Percentiles rank a stretch among this genome's conserved stretches.
These are phyloP conservation scores for Sebastes trivittatus DNA, from an alignment of 2,797 vertebrate genomes.

Conservation along the genomic window DNA sequence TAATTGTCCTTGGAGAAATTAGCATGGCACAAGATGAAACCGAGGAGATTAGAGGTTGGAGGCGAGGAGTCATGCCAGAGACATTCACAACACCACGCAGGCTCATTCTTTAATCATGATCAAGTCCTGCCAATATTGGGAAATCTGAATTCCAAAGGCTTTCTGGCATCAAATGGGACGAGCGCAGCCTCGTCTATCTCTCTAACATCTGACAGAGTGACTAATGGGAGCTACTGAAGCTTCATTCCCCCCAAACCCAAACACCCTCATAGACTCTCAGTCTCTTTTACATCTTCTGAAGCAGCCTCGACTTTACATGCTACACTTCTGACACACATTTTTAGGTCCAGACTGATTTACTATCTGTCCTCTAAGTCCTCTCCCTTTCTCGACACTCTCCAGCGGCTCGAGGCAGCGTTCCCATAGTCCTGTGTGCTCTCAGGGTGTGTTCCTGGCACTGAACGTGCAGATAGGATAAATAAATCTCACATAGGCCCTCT, in stretches of 20 bases:
- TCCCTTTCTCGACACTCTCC: slow-evolving; percentile 35
- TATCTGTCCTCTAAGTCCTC: slow-evolving; percentile 32
- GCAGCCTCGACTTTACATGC: slow-evolving; percentile 2
- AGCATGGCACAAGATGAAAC: slow-evolving; percentile 62
- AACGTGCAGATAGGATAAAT: slow-evolving; percentile 73
- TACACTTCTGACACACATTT: slow-evolving; percentile 36
- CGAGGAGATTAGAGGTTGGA: slow-evolving; percentile 47
- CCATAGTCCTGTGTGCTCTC: slow-evolving; percentile 48
- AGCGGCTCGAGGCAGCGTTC: slow-evolving; percentile 35
- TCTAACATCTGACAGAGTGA: slow-evolving; percentile 63
- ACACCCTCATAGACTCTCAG: slow-evolving; percentile 7
- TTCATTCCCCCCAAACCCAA: slow-evolving; percentile 36
- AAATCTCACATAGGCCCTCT: slow-evolving; percentile 67
- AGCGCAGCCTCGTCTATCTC: slow-evolving; percentile 25
- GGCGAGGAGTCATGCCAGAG: slow-evolving; percentile 39
- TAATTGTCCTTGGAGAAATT: slow-evolving; percentile 43
- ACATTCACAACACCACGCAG: slow-evolving; percentile 62
- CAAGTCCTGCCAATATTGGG: slow-evolving; percentile 65
- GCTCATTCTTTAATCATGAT: slow-evolving; percentile 77
- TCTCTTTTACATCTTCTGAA: slow-evolving; percentile 13
- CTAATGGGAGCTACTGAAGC: slow-evolving; percentile 53
- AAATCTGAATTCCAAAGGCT: slow-evolving; percentile 67
- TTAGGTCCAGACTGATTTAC: slow-evolving; percentile 50
- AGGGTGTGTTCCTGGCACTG: slow-evolving; percentile 66
- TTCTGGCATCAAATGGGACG: slow-evolving; percentile 46